Evolutionary conservation across 2,797 vertebrate genomes (phyloP).

Genomic region (Tapirus indicus): DNA sequence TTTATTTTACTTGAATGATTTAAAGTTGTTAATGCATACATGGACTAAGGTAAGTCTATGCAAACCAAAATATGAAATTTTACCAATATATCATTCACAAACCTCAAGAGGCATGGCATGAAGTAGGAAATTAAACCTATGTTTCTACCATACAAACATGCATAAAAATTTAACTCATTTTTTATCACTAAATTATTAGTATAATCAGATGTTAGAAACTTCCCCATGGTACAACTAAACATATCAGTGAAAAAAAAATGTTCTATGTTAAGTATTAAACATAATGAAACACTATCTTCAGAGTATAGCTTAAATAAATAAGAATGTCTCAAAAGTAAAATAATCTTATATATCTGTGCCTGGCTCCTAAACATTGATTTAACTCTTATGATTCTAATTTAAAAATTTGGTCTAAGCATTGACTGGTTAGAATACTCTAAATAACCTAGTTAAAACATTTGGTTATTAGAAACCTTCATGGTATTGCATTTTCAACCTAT

Average conservation of each 20-base stretch:
- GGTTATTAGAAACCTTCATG: not conserved
- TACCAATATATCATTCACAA: slow-evolving; percentile 22
- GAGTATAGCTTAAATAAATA: not conserved
- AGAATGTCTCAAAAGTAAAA: slow-evolving; percentile 16
- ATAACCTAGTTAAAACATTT: not conserved
- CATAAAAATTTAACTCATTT: slow-evolving; percentile 2
- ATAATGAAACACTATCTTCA: slow-evolving; percentile 19
- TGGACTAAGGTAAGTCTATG: not conserved
- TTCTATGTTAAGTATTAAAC: slow-evolving; percentile 14
- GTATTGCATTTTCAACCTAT: not conserved
- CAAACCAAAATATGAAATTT: slow-evolving; percentile 28
- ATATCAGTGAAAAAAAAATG: not conserved
- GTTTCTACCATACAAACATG: not conserved
- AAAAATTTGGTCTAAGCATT: not conserved
- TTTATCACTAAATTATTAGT: slow-evolving; percentile 28
- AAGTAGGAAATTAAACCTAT: slow-evolving; percentile 56
- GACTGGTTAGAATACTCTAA: not conserved
- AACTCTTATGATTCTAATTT: slow-evolving; percentile 9
- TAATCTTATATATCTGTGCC: not conserved
- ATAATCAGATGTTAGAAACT: not conserved
- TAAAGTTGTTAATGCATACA: not conserved
- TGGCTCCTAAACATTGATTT: not conserved
- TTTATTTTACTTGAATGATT: slow-evolving; percentile 36
- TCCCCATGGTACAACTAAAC: slow-evolving; percentile 15
- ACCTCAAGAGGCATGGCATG: not conserved